Base-by-base conservation (phyloP, 2,888 invertebrate genomes). In the Cosmia pyralina region DNA sequence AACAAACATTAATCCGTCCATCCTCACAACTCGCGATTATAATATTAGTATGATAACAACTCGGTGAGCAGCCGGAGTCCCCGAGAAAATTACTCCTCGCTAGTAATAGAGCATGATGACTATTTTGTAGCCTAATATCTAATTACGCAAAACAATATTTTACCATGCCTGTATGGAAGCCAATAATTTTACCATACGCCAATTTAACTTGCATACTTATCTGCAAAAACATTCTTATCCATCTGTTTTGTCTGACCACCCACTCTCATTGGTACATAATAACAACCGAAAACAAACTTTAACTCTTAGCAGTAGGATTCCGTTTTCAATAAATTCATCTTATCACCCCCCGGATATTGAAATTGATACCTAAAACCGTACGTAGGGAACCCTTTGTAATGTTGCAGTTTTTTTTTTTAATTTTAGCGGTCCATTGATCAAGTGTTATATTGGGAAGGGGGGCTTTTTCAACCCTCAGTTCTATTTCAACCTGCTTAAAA, bases 331-430 rank as follows among this genome's bases (percentile, higher is more conserved):
- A 50, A 10, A 62, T 13, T 38, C 13, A 0, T 57, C 17, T 22
- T 50, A 67, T 65, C 73, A 67, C 79, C 75, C 72, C 67, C 67
- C 81, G 82, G 80, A 77, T 82, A 79, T 85, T 77, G 75, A 81
- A 85, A 83, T 75, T 83, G 87, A 85, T 80, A 80, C 80, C 68
- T 66, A 75, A 78, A 82, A 69, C 46, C 48, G 34, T 38, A 52
- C 67, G 68, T 60, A 69, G 66, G 65, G 68, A 83, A 78, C 74
- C 84, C 75, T 85, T 83, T 84, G 75, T 75, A 71, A 66, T 63
- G 75, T 77, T 69, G 72, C 77, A 63, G 50, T 71, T 72, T 76
- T 77, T 79, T 69, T 77, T 75, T 71, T 72, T 19, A 44, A 74
- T 72, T 70, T 75, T 69, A 75, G 72, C 67, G 71, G 58, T 67